A percentile compares a stretch with the other conserved stretches of the same genome.
Evolutionary conservation across 1,140 invertebrate genomes (phyloP).

Genomic region (Pteromalus puparum): DNA sequence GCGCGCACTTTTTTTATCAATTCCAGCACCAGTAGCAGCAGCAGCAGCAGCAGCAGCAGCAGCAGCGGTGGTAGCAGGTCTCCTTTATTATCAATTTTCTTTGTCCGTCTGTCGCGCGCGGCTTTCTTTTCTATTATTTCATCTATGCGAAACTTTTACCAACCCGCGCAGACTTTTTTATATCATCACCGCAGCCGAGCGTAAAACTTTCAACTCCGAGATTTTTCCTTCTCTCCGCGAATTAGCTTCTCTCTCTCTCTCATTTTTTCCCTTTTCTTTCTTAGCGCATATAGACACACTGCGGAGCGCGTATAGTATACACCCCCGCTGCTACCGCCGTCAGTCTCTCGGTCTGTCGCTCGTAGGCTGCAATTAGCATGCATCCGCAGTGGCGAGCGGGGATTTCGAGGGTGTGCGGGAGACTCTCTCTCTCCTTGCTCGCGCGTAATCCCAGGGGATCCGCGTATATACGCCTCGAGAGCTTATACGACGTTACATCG

Average conservation of each 20-base stretch:
- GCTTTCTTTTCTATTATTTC: slow-evolving; percentile 10
- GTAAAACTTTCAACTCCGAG: background rate
- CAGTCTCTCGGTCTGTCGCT: slow-evolving; percentile 21
- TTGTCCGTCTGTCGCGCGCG: background rate
- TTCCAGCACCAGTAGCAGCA: background rate
- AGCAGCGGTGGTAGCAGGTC: background rate
- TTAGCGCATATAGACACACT: no score
- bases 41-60: background rate
- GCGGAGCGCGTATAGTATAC: no score
- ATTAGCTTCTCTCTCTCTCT: background rate
- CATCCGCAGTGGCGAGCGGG: slow-evolving; percentile 59
- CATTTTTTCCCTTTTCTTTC: no score
- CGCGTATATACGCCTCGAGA: slow-evolving; percentile 2
- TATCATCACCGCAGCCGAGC: background rate
- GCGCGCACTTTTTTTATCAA: background rate
- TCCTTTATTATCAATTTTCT: slow-evolving; percentile 1
- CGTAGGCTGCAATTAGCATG: slow-evolving; percentile 64
- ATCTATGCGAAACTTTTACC: slow-evolving; percentile 3
- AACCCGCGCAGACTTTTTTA: background rate
- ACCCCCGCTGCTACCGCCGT: background rate
- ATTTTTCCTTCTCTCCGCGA: background rate
- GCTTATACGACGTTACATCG: slow-evolving; percentile 10
- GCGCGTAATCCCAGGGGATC: slow-evolving; percentile 61
- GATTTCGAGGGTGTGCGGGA: slow-evolving; percentile 52
- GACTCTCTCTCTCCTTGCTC: slow-evolving; percentile 12